Evolutionary conservation across 1,140 invertebrate species (phyloP), one percentile per base, ranked within the genome.

Genomic region (Drosophila orosa): DNA sequence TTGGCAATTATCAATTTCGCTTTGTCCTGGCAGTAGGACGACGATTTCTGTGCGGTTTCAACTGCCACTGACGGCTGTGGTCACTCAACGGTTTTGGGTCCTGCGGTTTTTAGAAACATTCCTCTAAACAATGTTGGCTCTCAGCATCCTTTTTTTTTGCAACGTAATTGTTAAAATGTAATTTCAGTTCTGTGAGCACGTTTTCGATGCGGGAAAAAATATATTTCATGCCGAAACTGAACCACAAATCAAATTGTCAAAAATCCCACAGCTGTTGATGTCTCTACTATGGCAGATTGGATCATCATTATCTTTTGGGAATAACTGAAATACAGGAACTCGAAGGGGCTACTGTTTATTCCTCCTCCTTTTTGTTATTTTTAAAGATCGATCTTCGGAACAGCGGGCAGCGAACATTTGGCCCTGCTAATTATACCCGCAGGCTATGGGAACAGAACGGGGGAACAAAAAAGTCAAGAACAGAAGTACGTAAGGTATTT

Each of bases 171-270:
- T 57, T 67, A 55, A 75, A 67, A 68, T 62, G 63, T 52, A 69
- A 69, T 68, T 77, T 59, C 44, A 52, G 50, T 63, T 54, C 24
- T 57, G 33, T 19, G n/a, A 22, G 48, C 75, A 52, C 55, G 40
- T 55, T 57, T 33, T 22, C 17, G 42, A 47, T 40, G 27, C 19
- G 13, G 33, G 9, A 39, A 24, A 24, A 35, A 66, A 52, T 66
- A 52, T 68, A 22, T 62, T 65, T 65, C 19, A 31, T 47, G 25
- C 5, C 22, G 25, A 33, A 48, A 63, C 44, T 12, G 56, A 79
- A 74, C 83, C 84, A 87, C 83, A 87, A 87, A 87, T 83, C 76
- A 83, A 87, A 89, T 80, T 79, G 75, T 74, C 75, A 76, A 78
- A 84, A 86, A 25, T 75, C 50, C 60, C 52, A 78, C 78, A 86